A percentile compares a stretch with the other conserved stretches of the same genome.
Conservation (phyloP, 1,140 invertebrate genomes). For the Chrysomallon squamiferum region DNA sequence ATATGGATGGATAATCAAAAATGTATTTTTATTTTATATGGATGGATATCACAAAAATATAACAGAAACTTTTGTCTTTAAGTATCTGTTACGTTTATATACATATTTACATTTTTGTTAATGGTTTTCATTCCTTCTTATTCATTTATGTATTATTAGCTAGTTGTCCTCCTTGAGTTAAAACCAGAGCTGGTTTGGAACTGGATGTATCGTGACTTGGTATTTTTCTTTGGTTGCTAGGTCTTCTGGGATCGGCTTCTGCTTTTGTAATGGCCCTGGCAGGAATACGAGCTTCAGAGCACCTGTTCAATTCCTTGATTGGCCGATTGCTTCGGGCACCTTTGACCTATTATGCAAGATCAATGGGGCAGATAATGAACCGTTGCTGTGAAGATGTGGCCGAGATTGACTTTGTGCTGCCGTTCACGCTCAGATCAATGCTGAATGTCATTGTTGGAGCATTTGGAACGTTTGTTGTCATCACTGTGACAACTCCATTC, state of each 20-base stretch:
- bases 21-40: too few relatives aligned
- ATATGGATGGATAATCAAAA: too few relatives aligned
- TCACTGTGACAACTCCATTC: conserved; percentile 85
- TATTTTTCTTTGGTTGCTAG: conserved; percentile 34
- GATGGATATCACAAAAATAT: too few relatives aligned
- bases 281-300: conserved; percentile 56
- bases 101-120: too few relatives aligned
- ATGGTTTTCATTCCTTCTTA: too few relatives aligned
- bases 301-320: conserved; percentile 52
- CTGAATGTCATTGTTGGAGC: conserved; percentile 72
- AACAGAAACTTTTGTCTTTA: too few relatives aligned
- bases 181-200: too few relatives aligned
- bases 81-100: too few relatives aligned
- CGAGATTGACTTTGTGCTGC: conserved; percentile 64
- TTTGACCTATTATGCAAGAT: conserved; percentile 75
- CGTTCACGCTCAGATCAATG: conserved; percentile 66
- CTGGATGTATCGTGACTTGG: too few relatives aligned
- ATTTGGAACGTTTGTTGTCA: conserved; percentile 83
- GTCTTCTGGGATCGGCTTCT: conserved; percentile 41
- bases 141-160: too few relatives aligned
- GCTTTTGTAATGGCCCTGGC: conserved; percentile 51
- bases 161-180: too few relatives aligned
- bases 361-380: conserved; percentile 80
- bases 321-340: conserved; percentile 72
- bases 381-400: conserved; percentile 70